Conservation (phyloP, 2,888 invertebrate genomes). For the Perithous albicinctus region DNA sequence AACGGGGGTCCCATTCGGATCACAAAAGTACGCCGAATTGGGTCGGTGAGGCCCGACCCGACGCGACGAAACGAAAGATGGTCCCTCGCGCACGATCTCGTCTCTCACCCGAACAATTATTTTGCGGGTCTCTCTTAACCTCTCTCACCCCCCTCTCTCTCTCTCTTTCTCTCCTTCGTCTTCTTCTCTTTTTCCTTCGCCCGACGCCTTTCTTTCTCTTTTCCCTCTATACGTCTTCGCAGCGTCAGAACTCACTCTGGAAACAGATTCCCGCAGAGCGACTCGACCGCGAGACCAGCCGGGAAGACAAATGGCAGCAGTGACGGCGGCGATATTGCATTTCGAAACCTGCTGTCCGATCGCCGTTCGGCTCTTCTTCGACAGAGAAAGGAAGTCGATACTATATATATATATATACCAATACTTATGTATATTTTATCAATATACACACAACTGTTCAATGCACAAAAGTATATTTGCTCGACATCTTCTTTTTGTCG, state of each 20-base stretch:
- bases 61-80: constrained; percentile 67
- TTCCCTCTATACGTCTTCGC: constrained; percentile 26
- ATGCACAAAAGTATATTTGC: neutral
- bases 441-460: neutral
- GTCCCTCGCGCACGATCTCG: constrained; percentile 68
- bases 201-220: constrained; percentile 63
- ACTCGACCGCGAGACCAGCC: constrained; percentile 73
- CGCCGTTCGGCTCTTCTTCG: constrained; percentile 77
- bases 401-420: constrained; percentile 18
- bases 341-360: constrained; percentile 78
- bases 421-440: neutral
- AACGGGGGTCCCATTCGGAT: constrained; percentile 79
- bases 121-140: constrained; percentile 75
- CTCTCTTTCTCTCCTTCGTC: neutral
- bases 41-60: constrained; percentile 72
- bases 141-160: constrained; percentile 24
- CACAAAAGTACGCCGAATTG: constrained; percentile 82
- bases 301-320: constrained; percentile 83
- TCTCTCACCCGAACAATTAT: constrained; percentile 79
- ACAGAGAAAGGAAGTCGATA: constrained; percentile 79
- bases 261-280: constrained; percentile 81
- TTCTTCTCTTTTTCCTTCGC: constrained; percentile 25
- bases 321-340: constrained; percentile 83
- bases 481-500: too few species aligned
- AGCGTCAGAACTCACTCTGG: constrained; percentile 67